Conservation (phyloP, 2,797 vertebrate species). For the Crocodylus rhombifer region DNA sequence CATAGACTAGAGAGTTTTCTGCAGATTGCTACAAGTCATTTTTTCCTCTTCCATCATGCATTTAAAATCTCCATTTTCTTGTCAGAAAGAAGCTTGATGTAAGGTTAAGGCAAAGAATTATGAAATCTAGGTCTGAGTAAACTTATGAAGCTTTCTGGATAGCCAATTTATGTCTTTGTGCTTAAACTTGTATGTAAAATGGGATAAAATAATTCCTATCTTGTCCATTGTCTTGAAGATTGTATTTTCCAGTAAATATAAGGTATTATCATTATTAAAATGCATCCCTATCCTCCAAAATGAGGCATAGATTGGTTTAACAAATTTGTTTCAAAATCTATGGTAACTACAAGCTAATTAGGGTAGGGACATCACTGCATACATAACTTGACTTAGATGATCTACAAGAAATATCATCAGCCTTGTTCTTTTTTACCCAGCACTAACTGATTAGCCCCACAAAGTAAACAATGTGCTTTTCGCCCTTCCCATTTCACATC, state of each 20-base stretch:
- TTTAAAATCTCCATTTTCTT: not conserved
- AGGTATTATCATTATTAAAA: not conserved
- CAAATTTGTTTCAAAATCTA: not conserved
- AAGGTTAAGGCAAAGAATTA: not conserved
- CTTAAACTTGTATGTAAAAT: not conserved
- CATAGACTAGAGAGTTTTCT: not conserved
- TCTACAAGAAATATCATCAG: no score
- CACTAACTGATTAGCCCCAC: not conserved
- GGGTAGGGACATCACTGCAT: not conserved
- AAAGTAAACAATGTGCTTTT: not conserved
- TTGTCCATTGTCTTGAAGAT: not conserved
- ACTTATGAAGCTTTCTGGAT: not conserved
- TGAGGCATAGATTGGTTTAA: not conserved
- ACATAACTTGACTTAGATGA: not conserved
- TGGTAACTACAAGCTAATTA: not conserved
- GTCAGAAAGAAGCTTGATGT: not conserved
- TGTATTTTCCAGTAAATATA: rapidly evolving
- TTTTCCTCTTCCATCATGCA: not conserved
- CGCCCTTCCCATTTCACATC: constrained; percentile 12
- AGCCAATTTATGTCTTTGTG: rapidly evolving
- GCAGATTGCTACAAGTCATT: not conserved
- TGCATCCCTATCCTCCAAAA: not conserved
- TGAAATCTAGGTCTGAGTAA: not conserved
- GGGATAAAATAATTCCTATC: not conserved
- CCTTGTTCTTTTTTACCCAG: not conserved